These are phyloP conservation scores for Isotomurus palustris DNA, from an alignment of 2,888 invertebrate genomes.

Conservation along the genomic window DNA sequence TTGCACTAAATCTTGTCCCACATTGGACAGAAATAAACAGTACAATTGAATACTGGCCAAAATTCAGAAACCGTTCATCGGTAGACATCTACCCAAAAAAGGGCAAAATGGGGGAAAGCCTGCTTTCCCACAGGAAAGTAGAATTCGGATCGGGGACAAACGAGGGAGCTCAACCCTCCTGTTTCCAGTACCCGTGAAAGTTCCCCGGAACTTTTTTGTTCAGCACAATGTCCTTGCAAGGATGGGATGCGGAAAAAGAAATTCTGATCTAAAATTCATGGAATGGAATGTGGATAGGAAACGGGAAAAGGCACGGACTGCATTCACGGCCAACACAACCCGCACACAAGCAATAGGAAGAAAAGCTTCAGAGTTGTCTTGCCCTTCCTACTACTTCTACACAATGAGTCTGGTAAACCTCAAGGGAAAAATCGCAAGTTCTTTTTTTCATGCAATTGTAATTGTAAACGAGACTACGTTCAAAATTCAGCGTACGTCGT, in stretches of 20 bases:
- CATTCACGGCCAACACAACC: neutral
- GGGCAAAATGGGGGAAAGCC: constrained; percentile 13
- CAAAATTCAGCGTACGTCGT: too few relatives aligned
- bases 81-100: constrained; percentile 13
- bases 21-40: too few relatives aligned
- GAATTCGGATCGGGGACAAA: constrained; percentile 8
- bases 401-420: neutral
- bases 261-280: constrained; percentile 37
- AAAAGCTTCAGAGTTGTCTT: neutral
- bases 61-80: neutral
- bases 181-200: constrained; percentile 4
- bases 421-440: too few relatives aligned
- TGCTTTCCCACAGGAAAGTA: neutral
- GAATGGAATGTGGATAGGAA: constrained; percentile 17
- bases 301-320: neutral
- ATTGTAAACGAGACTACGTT: too few relatives aligned
- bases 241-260: constrained; percentile 40
- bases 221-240: constrained; percentile 19
- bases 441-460: too few relatives aligned
- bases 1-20: too few relatives aligned
- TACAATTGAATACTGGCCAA: too few relatives aligned
- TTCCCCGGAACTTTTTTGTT: constrained; percentile 12
- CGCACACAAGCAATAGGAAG: neutral
- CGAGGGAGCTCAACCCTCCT: constrained; percentile 18
- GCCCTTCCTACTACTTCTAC: neutral